phyloP scores from a whole-genome alignment of 2,797 vertebrate genomes.

The Neosilurus hyrtlii region DNA sequence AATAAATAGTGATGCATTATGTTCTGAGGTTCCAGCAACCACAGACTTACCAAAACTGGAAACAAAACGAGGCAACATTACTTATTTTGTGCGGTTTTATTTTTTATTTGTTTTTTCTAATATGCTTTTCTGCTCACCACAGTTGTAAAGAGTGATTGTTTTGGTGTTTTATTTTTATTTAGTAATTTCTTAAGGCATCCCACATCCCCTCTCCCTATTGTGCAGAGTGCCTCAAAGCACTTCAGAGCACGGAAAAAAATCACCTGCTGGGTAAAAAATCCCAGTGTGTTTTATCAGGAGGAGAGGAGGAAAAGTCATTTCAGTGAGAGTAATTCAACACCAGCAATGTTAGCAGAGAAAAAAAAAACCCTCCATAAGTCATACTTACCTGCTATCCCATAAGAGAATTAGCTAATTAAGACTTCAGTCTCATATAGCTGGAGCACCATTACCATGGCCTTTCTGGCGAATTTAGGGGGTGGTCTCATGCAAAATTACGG shows the following conservation, averaged over 20 bases:
- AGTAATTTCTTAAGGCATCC: too few species aligned
- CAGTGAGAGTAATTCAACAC: background rate
- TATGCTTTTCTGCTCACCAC: background rate
- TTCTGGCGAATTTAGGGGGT: too few species aligned
- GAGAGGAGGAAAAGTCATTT: background rate
- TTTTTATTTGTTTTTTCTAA: too few species aligned
- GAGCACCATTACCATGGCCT: too few species aligned
- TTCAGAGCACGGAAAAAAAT: background rate
- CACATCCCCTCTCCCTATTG: background rate
- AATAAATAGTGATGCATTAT: background rate
- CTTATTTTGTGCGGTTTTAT: background rate
- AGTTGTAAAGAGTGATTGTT: background rate
- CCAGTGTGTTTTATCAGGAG: background rate
- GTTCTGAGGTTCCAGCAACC: background rate
- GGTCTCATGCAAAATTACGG: too few species aligned
- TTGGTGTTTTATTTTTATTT: background rate
- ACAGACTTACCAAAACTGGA: background rate
- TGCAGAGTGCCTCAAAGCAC: background rate
- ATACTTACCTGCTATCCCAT: background rate
- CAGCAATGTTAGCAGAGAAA: background rate
- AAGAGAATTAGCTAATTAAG: background rate
- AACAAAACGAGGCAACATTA: background rate
- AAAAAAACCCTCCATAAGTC: background rate
- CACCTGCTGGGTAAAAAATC: background rate
- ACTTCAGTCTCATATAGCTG: too few species aligned